Evolutionary conservation across 2,888 invertebrate genomes (phyloP), one percentile per base, ranked within the genome.

Genomic region (Morpho deidamia): DNA sequence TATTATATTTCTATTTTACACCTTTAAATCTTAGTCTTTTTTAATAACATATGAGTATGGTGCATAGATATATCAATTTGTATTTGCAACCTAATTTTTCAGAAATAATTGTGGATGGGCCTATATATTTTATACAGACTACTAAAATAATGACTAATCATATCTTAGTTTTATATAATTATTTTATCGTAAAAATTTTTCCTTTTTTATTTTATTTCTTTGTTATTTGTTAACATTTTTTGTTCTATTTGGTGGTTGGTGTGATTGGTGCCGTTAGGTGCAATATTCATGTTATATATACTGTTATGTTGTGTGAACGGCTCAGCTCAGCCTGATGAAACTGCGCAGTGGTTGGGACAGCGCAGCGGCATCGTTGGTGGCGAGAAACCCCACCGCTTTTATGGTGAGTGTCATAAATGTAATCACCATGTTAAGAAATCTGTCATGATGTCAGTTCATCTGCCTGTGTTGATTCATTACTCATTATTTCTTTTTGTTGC

Each of bases 271-370:
- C 73, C 74, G 76, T 81, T 87, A 88, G 89, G 86, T 83, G 83
- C 87, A 74, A 88, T 89, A 76, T 88, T 87, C 83, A 89, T 89
- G 89, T 89, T 89, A 84, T 89, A 88, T 89, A 86, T 89, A 86
- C 87, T 89, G 67, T 89, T 88, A 75, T 88, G 86, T 89, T 90
- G 87, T 90, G 83, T 85, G 68, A 88, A 86, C 66, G 88, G 87
- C 74, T 86, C 90, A 90, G 90, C 83, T 68, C 89, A 88, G 78
- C 85, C 89, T 54, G 90, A 90, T 64, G 90, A 89, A 67, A 89
- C 90, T 14, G 88, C 87, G 51, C 78, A 75, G 72, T 89, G 90
- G 89, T 72, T 90, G 76, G 84, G 85, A 65, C 85, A 87, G 64
- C 81, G 79, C 65, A 83, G 78, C 64, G 78, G 78, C 60, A 68